phyloP scores from a whole-genome alignment of 2,888 invertebrate genomes.

The Teinopalpus imperialis region DNA sequence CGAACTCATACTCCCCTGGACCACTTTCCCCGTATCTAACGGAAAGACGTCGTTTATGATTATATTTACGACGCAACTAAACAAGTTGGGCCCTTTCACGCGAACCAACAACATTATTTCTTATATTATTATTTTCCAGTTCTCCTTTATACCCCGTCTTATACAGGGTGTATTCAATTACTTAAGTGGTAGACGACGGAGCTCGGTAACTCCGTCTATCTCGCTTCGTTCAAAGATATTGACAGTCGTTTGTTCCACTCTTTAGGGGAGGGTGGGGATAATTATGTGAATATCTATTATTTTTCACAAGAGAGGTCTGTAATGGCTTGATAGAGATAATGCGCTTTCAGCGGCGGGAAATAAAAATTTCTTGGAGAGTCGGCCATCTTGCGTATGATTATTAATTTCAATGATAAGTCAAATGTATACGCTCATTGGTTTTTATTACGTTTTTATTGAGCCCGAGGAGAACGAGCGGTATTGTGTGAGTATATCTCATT shows the following conservation, averaged over 20 bases:
- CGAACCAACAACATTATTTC: conserved; percentile 53
- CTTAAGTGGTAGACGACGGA: conserved; percentile 69
- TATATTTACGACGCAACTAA: conserved; percentile 50
- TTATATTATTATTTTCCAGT: conserved; percentile 72
- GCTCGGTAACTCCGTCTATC: conserved; percentile 48
- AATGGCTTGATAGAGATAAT: conserved; percentile 70
- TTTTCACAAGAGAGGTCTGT: conserved; percentile 70
- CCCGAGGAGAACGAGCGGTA: background rate
- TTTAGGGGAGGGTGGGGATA: conserved; percentile 56
- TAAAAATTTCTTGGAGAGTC: conserved; percentile 47
- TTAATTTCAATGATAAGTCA: conserved; percentile 62
- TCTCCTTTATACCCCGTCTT: conserved; percentile 62
- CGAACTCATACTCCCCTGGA: conserved; percentile 6
- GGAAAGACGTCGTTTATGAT: conserved; percentile 40
- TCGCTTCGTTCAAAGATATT: conserved; percentile 39
- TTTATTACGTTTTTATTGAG: conserved; percentile 5
- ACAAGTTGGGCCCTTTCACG: conserved; percentile 52
- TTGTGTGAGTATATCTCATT: background rate
- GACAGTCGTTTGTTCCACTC: conserved; percentile 37
- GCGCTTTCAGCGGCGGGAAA: conserved; percentile 53
- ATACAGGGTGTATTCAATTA: conserved; percentile 76
- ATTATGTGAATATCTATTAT: conserved; percentile 79
- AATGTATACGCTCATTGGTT: conserved; percentile 20
- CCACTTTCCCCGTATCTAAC: conserved; percentile 20
- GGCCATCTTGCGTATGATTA: conserved; percentile 58